Conservation (phyloP, 2,888 invertebrate species). For the Drosophila peninsularis region DNA sequence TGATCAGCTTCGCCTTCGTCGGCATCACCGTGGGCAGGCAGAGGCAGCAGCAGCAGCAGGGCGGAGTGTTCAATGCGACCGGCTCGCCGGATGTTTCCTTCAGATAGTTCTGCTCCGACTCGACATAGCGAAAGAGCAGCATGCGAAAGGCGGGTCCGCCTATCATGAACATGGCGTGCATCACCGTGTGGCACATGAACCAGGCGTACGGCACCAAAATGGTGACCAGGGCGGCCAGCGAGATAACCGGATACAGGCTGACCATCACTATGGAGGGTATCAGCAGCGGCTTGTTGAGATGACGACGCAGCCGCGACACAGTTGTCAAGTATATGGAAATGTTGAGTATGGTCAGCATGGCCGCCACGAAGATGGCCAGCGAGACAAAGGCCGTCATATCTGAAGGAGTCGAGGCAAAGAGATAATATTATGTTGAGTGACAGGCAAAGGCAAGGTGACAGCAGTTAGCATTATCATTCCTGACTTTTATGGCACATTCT, state of each 20-base stretch:
- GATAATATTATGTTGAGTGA: neutral
- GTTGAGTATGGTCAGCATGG: conserved; percentile 78
- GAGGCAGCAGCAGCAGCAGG: conserved; percentile 81
- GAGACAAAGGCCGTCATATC: conserved; percentile 82
- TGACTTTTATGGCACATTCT: too few relatives aligned
- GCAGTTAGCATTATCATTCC: neutral
- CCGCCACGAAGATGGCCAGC: conserved; percentile 77
- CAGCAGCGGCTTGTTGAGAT: conserved; percentile 64
- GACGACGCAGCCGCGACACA: conserved; percentile 62
- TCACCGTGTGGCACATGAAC: conserved; percentile 83
- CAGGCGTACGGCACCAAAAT: conserved; percentile 82
- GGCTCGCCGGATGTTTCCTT: conserved; percentile 84
- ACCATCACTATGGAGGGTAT: conserved; percentile 73
- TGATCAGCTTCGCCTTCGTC: conserved; percentile 73
- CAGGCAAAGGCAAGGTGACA: neutral
- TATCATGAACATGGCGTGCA: conserved; percentile 83
- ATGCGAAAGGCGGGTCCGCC: conserved; percentile 80
- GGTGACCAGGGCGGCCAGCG: conserved; percentile 79
- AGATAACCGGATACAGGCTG: conserved; percentile 82
- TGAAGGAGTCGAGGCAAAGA: conserved; percentile 29
- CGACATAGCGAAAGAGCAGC: conserved; percentile 83
- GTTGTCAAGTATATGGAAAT: conserved; percentile 80
- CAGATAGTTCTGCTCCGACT: conserved; percentile 83
- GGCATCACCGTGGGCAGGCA: conserved; percentile 79
- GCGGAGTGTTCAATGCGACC: conserved; percentile 79